Evolutionary conservation across 2,797 vertebrate genomes (phyloP).

Genomic region (Numenius phaeopus): DNA sequence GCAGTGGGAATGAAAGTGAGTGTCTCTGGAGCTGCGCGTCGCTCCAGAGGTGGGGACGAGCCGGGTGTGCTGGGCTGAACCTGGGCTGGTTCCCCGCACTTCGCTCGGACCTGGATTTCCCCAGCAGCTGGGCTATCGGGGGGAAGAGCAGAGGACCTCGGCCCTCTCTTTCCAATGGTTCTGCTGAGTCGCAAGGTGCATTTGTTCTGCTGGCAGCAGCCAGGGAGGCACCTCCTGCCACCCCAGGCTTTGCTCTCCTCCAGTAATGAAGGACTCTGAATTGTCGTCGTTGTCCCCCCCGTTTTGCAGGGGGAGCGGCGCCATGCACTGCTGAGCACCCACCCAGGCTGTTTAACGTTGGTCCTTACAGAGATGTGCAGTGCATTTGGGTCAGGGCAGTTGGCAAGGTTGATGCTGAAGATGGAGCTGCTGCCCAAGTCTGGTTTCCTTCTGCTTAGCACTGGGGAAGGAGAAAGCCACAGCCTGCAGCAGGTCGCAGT

Average conservation of each 20-base stretch:
- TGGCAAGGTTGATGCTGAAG: neutral
- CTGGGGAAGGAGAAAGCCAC: neutral
- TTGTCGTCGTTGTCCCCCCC: neutral
- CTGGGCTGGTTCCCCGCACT: accelerated
- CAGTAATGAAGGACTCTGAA: neutral
- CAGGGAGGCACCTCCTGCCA: neutral
- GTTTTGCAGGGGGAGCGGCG: neutral
- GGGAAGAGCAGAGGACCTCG: accelerated
- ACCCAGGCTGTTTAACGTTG: accelerated
- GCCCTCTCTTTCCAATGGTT: accelerated
- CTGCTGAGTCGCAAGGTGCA: neutral
- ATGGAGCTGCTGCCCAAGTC: neutral
- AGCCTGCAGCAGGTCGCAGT: accelerated
- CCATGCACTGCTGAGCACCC: neutral
- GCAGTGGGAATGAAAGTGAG: neutral
- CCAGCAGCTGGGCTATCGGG: accelerated
- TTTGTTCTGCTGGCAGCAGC: neutral
- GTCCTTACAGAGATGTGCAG: accelerated
- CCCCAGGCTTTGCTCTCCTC: neutral
- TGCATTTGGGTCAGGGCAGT: accelerated
- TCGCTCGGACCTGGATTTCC: neutral
- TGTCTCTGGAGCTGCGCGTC: accelerated
- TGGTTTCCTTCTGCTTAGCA: neutral
- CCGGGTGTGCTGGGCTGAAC: neutral
- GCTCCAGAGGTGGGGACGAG: neutral